Percentiles rank a stretch among this genome's conserved stretches.
Conservation (phyloP, 1,140 invertebrate genomes). For the Aphelinus atriplicis region DNA sequence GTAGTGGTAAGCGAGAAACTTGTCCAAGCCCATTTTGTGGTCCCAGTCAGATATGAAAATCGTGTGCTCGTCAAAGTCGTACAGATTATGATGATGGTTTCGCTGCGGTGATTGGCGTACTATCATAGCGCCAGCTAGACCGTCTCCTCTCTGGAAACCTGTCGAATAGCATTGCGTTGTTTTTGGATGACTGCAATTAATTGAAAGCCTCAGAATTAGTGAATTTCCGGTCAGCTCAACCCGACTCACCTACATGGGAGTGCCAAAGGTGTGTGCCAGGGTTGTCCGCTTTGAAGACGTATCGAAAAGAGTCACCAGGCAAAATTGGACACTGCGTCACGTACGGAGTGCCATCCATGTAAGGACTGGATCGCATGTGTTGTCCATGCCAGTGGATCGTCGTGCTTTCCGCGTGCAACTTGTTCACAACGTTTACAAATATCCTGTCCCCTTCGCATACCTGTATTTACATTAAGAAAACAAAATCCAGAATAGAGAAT, state of each 20-base stretch:
- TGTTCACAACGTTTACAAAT: constrained; percentile 63
- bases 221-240: neutral
- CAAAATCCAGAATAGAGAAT: no score
- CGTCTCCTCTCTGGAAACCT: constrained; percentile 84
- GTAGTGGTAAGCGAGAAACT: constrained; percentile 83
- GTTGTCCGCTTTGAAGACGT: constrained; percentile 62
- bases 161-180: constrained; percentile 26
- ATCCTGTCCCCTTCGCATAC: constrained; percentile 65
- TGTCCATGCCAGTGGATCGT: constrained; percentile 67
- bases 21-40: constrained; percentile 73
- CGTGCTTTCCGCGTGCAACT: constrained; percentile 58
- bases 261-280: constrained; percentile 76
- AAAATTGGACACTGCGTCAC: constrained; percentile 70
- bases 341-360: constrained; percentile 70
- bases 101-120: constrained; percentile 70
- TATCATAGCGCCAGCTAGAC: constrained; percentile 79
- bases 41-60: constrained; percentile 85
- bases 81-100: constrained; percentile 69
- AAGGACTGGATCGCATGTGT: constrained; percentile 59
- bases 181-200: no score
- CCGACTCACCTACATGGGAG: constrained; percentile 69
- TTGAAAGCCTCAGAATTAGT: no score
- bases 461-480: constrained; percentile 41
- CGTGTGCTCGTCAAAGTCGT: constrained; percentile 78
- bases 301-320: constrained; percentile 68